A percentile compares a stretch with the other conserved stretches of the same genome.
These are phyloP conservation scores for Neopelma chrysocephalum DNA, from an alignment of 2,797 vertebrate genomes.

Conservation along the genomic window DNA sequence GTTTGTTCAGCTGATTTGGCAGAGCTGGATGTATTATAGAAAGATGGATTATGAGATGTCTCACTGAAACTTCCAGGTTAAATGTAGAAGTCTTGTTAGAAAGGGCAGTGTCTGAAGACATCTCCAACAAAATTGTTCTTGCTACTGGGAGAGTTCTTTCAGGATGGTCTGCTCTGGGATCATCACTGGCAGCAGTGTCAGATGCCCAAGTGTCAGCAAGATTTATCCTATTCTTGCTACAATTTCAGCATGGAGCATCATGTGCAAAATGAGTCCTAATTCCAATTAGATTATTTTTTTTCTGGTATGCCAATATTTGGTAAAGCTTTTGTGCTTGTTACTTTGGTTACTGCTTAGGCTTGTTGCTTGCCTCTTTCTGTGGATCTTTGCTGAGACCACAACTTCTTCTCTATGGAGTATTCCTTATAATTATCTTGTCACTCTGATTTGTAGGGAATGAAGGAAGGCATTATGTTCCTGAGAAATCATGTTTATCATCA, in stretches of 20 bases:
- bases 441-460: background rate
- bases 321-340: background rate
- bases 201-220: background rate
- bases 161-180: background rate
- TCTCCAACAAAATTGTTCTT: background rate
- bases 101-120: background rate
- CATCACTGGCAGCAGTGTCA: background rate
- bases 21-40: background rate
- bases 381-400: background rate
- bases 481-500: background rate
- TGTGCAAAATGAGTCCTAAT: background rate
- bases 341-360: background rate
- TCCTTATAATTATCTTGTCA: background rate
- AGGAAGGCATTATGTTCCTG: background rate
- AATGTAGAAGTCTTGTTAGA: background rate
- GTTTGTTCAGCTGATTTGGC: background rate
- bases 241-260: background rate
- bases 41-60: background rate
- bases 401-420: background rate
- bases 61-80: background rate
- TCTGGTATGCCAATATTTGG: background rate
- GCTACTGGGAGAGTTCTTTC: background rate
- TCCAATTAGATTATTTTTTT: background rate
- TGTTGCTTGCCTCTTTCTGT: background rate
- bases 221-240: background rate